Evolutionary conservation across 64 coral and sea anemone genomes (phyloP).

Genomic region (Stylophora pistillata): DNA sequence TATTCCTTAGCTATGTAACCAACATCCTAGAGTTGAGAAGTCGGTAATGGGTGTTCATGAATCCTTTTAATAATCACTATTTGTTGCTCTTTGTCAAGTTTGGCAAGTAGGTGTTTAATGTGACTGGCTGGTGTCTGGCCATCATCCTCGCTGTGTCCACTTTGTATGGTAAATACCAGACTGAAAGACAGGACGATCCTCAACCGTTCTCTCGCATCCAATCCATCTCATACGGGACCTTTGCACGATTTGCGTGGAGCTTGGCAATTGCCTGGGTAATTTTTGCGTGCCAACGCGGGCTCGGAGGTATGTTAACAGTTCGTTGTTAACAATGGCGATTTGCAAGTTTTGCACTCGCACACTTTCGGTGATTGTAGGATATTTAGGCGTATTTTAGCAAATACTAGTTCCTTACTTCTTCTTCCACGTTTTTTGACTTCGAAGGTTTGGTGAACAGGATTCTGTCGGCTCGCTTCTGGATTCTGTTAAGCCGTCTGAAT

Average conservation of each 20-base stretch:
- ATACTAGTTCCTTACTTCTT: neutral
- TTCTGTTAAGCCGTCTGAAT: conserved; percentile 53
- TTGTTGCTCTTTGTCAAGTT: neutral
- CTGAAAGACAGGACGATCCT: neutral
- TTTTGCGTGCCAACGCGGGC: conserved; percentile 55
- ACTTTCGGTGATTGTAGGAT: neutral
- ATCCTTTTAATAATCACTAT: neutral
- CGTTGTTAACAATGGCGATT: no score
- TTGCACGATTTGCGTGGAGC: conserved; percentile 59
- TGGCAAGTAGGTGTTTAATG: neutral
- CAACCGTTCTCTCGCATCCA: neutral
- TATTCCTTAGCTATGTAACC: no score
- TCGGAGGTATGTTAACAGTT: conserved; percentile 48
- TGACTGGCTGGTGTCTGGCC: conserved; percentile 8
- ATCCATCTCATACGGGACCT: conserved; percentile 54
- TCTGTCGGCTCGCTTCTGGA: conserved; percentile 66
- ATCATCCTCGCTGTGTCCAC: neutral
- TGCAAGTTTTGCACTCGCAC: neutral
- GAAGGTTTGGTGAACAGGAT: conserved; percentile 61
- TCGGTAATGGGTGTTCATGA: neutral
- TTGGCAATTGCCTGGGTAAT: conserved; percentile 69
- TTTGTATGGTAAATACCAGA: neutral
- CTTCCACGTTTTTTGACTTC: neutral
- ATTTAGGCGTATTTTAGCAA: neutral
- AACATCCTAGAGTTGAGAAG: no score